A percentile compares a stretch with the other conserved stretches of the same genome.
These are phyloP conservation scores for Thalassoma bifasciatum DNA, from an alignment of 2,113 vertebrate species.

Conservation along the genomic window DNA sequence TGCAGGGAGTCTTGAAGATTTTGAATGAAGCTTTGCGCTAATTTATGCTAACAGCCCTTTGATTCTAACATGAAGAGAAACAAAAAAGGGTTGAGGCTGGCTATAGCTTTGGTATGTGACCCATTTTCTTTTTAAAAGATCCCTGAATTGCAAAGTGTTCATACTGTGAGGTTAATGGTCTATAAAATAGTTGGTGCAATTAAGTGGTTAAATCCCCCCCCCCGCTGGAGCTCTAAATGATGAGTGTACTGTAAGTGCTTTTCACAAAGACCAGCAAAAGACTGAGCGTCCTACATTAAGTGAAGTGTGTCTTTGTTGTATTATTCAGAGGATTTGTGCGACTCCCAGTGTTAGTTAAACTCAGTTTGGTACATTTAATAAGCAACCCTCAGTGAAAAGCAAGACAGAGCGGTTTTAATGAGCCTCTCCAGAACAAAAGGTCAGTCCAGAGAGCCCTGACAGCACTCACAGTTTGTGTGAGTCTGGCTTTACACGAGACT, in stretches of 20 bases:
- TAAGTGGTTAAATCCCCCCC: background rate
- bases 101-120: background rate
- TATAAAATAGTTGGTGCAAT: constrained; percentile 27
- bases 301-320: background rate
- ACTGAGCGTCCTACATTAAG: background rate
- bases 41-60: too few relatives aligned
- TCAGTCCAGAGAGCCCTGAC: background rate
- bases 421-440: constrained; percentile 9
- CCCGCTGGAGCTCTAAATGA: constrained; percentile 11
- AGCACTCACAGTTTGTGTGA: background rate
- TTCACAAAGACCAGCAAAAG: constrained; percentile 10
- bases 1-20: too few relatives aligned
- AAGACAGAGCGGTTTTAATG: constrained; percentile 15
- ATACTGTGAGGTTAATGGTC: constrained; percentile 36
- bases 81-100: too few relatives aligned
- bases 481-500: background rate
- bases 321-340: background rate
- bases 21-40: too few relatives aligned
- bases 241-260: background rate
- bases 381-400: background rate
- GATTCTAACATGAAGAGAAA: too few relatives aligned
- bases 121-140: background rate
- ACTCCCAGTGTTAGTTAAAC: background rate
- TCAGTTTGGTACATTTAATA: background rate
- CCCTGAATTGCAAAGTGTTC: constrained; percentile 2